A percentile compares a stretch with the other conserved stretches of the same genome.
Conservation (phyloP, 2,113 vertebrate genomes). For the Erpornis zantholeuca region DNA sequence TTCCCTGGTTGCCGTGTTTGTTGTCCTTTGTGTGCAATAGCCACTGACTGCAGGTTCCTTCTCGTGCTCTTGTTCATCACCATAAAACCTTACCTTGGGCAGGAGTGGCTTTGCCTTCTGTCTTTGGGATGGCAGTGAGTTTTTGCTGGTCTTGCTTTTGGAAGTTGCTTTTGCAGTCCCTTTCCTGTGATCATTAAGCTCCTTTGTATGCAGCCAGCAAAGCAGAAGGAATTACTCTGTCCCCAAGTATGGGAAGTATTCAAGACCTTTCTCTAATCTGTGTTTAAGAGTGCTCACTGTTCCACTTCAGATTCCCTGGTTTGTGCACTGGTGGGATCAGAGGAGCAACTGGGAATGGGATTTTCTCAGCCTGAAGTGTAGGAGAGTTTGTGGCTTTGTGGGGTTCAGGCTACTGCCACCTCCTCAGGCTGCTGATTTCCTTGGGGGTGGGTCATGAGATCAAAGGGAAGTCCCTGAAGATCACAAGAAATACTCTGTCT, state of each 20-base stretch:
- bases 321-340: neutral
- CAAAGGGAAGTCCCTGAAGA: neutral
- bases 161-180: neutral
- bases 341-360: neutral
- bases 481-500: neutral
- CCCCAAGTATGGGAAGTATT: neutral
- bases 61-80: accelerated
- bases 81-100: neutral
- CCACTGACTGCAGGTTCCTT: neutral
- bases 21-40: neutral
- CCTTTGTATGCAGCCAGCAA: neutral
- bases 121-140: neutral
- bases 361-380: neutral
- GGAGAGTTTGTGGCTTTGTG: neutral
- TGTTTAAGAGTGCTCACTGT: neutral
- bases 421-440: neutral
- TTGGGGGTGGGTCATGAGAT: neutral
- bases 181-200: neutral
- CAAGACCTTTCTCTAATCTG: neutral
- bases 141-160: neutral
- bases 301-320: neutral
- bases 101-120: neutral
- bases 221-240: neutral
- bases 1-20: neutral
- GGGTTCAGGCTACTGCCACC: neutral